Evolutionary conservation across 1,140 invertebrate genomes (phyloP).

Genomic region (Aradophagus sp.): DNA sequence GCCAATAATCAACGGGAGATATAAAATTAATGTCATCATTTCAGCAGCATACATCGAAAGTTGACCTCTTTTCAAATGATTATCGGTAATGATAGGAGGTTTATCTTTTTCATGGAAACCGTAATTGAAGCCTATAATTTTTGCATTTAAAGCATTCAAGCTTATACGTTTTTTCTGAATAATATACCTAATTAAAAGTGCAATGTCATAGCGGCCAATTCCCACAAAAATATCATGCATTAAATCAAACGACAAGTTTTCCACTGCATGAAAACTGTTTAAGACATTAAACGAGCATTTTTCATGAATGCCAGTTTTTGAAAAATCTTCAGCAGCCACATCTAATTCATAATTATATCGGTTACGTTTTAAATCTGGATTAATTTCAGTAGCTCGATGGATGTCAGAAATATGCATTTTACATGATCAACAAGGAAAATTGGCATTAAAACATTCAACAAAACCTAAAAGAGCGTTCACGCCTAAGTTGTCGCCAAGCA

Average conservation of each 20-base stretch:
- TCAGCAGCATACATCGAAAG: conserved; percentile 21
- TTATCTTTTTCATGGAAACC: conserved; percentile 7
- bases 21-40: conserved; percentile 14
- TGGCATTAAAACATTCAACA: conserved; percentile 7
- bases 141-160: conserved; percentile 19
- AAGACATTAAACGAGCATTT: conserved; percentile 29
- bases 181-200: conserved; percentile 25
- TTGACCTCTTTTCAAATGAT: conserved; percentile 6
- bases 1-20: conserved; percentile 53
- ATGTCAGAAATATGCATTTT: conserved; percentile 4
- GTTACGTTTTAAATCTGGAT: conserved; percentile 7
- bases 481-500: conserved; percentile 12
- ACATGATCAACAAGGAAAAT: conserved; percentile 9
- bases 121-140: conserved; percentile 8
- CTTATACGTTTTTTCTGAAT: neutral
- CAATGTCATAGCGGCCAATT: conserved; percentile 28
- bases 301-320: conserved; percentile 7
- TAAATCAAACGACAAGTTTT: conserved; percentile 28
- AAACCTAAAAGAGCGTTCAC: conserved; percentile 4
- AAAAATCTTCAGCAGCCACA: conserved; percentile 9
- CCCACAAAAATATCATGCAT: conserved; percentile 37
- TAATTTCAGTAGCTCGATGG: neutral
- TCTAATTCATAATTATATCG: neutral
- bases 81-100: conserved; percentile 2
- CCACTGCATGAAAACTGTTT: conserved; percentile 19